phyloP scores from a whole-genome alignment of 2,888 invertebrate genomes.

The Protodeltote pygarga region DNA sequence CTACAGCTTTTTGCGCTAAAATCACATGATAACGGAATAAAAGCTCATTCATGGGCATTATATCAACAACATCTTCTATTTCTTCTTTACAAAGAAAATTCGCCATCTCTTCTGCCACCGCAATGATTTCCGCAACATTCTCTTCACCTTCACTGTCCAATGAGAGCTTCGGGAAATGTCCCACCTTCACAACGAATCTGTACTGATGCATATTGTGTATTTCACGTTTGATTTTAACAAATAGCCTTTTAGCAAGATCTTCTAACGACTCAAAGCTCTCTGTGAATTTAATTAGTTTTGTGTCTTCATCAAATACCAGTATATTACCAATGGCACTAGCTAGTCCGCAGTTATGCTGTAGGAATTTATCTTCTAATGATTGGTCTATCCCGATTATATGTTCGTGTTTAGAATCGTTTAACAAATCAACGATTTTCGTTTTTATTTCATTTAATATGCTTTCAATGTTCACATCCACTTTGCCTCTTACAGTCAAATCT shows the following conservation, averaged over 20 bases:
- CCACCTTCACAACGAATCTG: conserved; percentile 12
- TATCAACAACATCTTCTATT: neutral
- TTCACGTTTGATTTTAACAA: conserved; percentile 1
- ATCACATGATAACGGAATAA: conserved; percentile 1
- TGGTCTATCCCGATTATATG: conserved; percentile 18
- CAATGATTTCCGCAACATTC: conserved; percentile 2
- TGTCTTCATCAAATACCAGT: conserved; percentile 4
- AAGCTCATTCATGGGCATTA: conserved; percentile 1
- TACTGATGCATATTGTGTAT: conserved; percentile 16
- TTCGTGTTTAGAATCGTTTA: neutral
- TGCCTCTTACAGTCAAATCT: conserved; percentile 32
- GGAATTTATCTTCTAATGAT: conserved; percentile 2
- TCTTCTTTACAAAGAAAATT: conserved; percentile 1
- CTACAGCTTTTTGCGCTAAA: neutral
- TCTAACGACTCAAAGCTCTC: neutral
- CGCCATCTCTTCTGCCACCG: neutral
- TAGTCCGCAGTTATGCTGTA: conserved; percentile 15
- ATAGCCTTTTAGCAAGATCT: conserved; percentile 6
- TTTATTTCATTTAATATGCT: conserved; percentile 1
- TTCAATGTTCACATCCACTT: conserved; percentile 4
- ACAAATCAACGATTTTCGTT: neutral
- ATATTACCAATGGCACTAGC: conserved; percentile 27
- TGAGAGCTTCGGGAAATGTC: conserved; percentile 14
- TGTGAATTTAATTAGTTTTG: conserved; percentile 16
- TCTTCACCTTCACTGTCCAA: neutral